A percentile compares a stretch with the other conserved stretches of the same genome.
Evolutionary conservation across 2,888 invertebrate species (phyloP).

Genomic region (Mythimna ferrago): DNA sequence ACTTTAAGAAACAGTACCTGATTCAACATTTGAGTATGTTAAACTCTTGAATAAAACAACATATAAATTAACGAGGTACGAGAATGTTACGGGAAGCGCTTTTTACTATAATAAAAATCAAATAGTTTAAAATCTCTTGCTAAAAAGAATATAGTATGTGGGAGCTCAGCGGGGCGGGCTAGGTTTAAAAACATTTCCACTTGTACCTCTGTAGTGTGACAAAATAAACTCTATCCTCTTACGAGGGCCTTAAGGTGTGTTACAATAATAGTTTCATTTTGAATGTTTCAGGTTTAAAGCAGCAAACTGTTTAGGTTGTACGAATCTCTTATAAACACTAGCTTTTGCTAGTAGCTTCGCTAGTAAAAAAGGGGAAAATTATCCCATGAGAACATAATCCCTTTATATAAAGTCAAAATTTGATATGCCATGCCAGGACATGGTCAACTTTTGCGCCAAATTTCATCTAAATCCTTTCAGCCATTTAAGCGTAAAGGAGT

Average conservation of each 20-base stretch:
- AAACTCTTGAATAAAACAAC: not conserved
- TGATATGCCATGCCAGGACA: too few relatives aligned
- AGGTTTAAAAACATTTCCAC: conserved; percentile 40
- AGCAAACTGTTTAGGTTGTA: conserved; percentile 1
- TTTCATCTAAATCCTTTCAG: too few relatives aligned
- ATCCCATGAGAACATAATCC: too few relatives aligned
- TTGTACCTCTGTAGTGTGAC: conserved; percentile 22
- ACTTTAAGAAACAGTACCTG: conserved; percentile 4
- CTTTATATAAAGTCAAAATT: too few relatives aligned
- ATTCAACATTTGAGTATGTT: not conserved
- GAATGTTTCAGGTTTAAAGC: conserved; percentile 26
- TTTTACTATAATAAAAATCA: conserved; percentile 1
- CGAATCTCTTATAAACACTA: too few relatives aligned
- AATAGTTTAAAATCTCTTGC: not conserved
- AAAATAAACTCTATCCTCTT: conserved; percentile 53
- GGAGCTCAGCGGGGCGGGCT: not conserved
- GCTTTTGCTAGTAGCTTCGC: too few relatives aligned
- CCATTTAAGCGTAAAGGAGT: too few relatives aligned
- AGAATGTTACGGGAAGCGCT: not conserved
- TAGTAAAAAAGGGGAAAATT: too few relatives aligned
- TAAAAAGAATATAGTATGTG: not conserved
- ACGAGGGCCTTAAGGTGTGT: conserved; percentile 30
- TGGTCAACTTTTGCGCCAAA: too few relatives aligned
- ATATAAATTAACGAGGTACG: not conserved
- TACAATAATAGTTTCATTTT: conserved; percentile 42